A percentile compares a stretch with the other conserved stretches of the same genome.
Evolutionary conservation across 2,888 invertebrate genomes (phyloP).

Genomic region (Ecliptopera silaceata): DNA sequence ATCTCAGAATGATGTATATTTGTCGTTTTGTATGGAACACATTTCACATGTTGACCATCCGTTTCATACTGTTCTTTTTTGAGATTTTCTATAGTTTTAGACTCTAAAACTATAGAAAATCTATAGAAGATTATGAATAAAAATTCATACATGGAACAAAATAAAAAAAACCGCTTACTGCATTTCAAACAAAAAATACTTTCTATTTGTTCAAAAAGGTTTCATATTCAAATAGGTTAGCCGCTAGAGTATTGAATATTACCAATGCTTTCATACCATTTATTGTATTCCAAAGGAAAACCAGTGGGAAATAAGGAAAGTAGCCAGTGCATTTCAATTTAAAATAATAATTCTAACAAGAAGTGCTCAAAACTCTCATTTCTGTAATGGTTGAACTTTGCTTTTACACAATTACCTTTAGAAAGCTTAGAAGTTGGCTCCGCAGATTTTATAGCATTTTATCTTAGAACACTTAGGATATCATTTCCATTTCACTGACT

Average conservation of each 20-base stretch:
- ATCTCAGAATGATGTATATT: too few species aligned
- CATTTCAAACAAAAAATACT: not conserved
- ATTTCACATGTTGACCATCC: too few species aligned
- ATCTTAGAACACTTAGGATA: not conserved
- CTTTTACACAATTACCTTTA: constrained; percentile 11
- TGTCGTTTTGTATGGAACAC: too few species aligned
- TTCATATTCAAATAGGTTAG: constrained; percentile 1
- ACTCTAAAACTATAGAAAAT: too few species aligned
- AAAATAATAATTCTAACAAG: constrained; percentile 10
- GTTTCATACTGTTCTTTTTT: too few species aligned
- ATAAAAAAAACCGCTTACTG: too few species aligned
- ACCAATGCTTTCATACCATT: constrained; percentile 22
- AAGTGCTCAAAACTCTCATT: constrained; percentile 9
- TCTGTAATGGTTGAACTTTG: constrained; percentile 15
- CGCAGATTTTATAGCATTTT: not conserved
- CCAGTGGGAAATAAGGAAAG: constrained; percentile 5
- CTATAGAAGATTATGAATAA: too few species aligned
- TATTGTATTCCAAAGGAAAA: constrained; percentile 10
- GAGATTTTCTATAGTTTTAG: too few species aligned
- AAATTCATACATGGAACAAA: too few species aligned
- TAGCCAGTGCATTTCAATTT: constrained; percentile 9
- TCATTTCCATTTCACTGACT: not conserved
- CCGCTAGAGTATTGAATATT: constrained; percentile 9
- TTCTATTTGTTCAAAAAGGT: not conserved
- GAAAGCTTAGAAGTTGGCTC: not conserved